Conservation (phyloP, 2,113 vertebrate species). For the Nibea albiflora region DNA sequence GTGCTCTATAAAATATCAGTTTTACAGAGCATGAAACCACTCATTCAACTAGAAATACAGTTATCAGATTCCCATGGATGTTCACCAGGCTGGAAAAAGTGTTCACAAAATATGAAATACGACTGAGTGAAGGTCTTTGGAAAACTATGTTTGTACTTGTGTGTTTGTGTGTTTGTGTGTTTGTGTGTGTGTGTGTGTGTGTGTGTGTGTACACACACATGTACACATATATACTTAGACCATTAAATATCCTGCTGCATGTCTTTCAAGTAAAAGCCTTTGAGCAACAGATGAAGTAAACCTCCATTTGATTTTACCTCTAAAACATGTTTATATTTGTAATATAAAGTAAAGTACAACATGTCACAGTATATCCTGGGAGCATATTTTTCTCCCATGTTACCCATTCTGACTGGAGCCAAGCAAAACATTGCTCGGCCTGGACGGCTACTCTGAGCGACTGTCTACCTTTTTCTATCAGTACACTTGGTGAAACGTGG, state of each 20-base stretch:
- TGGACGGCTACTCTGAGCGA: not conserved
- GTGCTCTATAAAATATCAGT: slow-evolving; percentile 5
- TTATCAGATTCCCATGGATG: slow-evolving; percentile 18
- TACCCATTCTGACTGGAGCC: slow-evolving; percentile 45
- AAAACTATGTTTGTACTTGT: not conserved
- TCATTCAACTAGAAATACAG: slow-evolving; percentile 6
- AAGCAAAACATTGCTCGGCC: slow-evolving; percentile 65
- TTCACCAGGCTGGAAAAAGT: not conserved
- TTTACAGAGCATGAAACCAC: slow-evolving; percentile 30
- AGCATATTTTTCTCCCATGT: slow-evolving; percentile 51
- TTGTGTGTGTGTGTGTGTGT: not conserved
- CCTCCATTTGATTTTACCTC: slow-evolving; percentile 4
- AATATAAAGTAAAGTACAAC: slow-evolving; percentile 50
- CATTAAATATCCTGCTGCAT: not conserved
- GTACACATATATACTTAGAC: too few relatives aligned
- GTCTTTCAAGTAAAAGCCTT: not conserved
- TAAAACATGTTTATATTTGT: slow-evolving; percentile 61
- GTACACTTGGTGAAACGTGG: slow-evolving; percentile 36
- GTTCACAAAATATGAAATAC: slow-evolving; percentile 30
- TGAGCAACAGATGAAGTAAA: slow-evolving; percentile 33
- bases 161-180: not conserved
- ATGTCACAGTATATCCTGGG: slow-evolving; percentile 56
- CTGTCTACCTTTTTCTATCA: slow-evolving; percentile 34
- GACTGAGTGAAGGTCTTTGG: slow-evolving; percentile 15
- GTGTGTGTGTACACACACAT: not conserved